These are phyloP conservation scores for Asteroscopus sphinx DNA, from an alignment of 2,888 invertebrate genomes.

Conservation along the genomic window DNA sequence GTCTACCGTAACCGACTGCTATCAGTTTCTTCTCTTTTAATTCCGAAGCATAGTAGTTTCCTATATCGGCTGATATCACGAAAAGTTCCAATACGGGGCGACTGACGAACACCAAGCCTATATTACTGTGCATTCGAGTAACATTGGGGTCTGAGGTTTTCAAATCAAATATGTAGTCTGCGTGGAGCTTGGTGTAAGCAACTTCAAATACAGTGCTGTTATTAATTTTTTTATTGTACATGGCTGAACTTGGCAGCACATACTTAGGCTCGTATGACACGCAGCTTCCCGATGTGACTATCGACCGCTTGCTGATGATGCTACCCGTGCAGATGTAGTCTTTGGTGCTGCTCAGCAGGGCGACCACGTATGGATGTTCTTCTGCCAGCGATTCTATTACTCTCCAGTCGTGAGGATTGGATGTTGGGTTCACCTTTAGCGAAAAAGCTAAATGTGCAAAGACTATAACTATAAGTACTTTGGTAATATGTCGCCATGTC, in stretches of 20 bases:
- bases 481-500: slow-evolving; percentile 54
- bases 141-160: slow-evolving; percentile 59
- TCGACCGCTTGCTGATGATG: slow-evolving; percentile 66
- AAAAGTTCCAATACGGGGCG: slow-evolving; percentile 64
- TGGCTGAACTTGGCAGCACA: slow-evolving; percentile 69
- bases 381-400: slow-evolving; percentile 74
- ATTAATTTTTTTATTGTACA: slow-evolving; percentile 57
- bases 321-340: slow-evolving; percentile 75
- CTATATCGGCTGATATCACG: slow-evolving; percentile 63
- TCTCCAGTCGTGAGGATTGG: slow-evolving; percentile 60
- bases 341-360: slow-evolving; percentile 64
- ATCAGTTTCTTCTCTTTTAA: slow-evolving; percentile 64
- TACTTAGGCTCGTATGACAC: slow-evolving; percentile 61
- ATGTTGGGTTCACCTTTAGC: not conserved
- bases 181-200: slow-evolving; percentile 63
- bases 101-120: slow-evolving; percentile 71
- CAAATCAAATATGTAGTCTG: slow-evolving; percentile 68
- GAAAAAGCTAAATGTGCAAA: slow-evolving; percentile 14
- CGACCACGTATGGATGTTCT: slow-evolving; percentile 74
- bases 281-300: slow-evolving; percentile 79
- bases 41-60: slow-evolving; percentile 70
- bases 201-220: slow-evolving; percentile 64
- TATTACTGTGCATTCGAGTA: slow-evolving; percentile 72
- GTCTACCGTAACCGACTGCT: slow-evolving; percentile 71
- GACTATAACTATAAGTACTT: slow-evolving; percentile 46